Base-by-base conservation (phyloP, 1,140 invertebrate species). In the Hetaerina americana region DNA sequence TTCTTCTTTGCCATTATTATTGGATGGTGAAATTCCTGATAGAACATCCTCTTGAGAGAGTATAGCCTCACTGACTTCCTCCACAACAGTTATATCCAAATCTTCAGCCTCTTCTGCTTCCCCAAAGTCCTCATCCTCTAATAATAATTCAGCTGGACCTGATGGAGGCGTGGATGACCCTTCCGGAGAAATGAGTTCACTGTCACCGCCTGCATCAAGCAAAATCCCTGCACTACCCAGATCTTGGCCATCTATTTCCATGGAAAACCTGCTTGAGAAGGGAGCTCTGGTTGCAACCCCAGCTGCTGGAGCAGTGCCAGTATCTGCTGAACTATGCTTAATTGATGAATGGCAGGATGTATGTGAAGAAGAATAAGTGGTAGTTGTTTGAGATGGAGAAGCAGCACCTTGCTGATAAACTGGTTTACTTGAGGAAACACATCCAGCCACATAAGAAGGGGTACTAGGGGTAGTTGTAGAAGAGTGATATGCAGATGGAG, bases 141-240 rank as follows among this genome's bases (percentile, higher is more conserved):
- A 18, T 27, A 28, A 27, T 27, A 27, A 25, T 18, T 28, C 68
- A 26, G 26, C 28, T 22, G 68, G 26, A 25, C 68, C 26, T 8
- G 26, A n/a, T 26, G 18, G 26, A 8, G 68, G 28, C 6, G 26
- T 69, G 5, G 28, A 69, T 12, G 24, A 28, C 22, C 28, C 68
- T 26, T 69, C 68, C 6, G 68, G 68, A n/a, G 68, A 69, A 22
- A 69, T 18, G 10, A 57, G 40, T 57, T 57, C 40, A 57, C 10
- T 57, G 3, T 57, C 76, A 31, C 78, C 78, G 27, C 84, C 83
- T 73, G 82, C 78, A 76, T 88, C 86, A 67, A 88, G 81, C 49
- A 84, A 82, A 76, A 86, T 83, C 73, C 85, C 85, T 73, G 87
- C 85, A 73, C 83, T 82, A 74, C 81, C 83, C 69, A 87, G 82